These are phyloP conservation scores for Patella depressa DNA, from an alignment of 2,888 invertebrate genomes.

Conservation along the genomic window DNA sequence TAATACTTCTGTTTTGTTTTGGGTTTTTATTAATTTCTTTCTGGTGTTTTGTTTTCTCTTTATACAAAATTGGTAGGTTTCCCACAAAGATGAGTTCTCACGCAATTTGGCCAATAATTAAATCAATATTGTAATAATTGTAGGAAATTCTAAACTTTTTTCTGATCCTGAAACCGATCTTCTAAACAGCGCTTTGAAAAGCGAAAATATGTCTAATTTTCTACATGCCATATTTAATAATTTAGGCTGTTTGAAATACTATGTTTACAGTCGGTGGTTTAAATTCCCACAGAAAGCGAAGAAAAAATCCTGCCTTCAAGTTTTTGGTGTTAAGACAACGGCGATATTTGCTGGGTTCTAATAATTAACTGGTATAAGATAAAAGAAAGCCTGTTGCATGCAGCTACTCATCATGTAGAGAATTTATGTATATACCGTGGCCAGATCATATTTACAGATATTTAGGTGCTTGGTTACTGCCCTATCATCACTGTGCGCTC, in stretches of 20 bases:
- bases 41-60: too few relatives aligned
- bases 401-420: too few relatives aligned
- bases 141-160: background rate
- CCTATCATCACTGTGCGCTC: too few relatives aligned
- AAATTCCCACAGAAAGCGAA: background rate
- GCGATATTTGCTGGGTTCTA: too few relatives aligned
- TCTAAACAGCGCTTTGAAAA: background rate
- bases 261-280: background rate
- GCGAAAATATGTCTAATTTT: constrained; percentile 6
- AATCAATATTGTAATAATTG: constrained; percentile 5
- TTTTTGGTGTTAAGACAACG: too few relatives aligned
- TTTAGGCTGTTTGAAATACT: background rate
- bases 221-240: constrained; percentile 1
- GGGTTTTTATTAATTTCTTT: too few relatives aligned
- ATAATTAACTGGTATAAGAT: too few relatives aligned
- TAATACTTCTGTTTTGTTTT: too few relatives aligned
- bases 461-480: constrained; percentile 2
- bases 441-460: constrained; percentile 8
- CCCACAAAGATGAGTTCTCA: background rate
- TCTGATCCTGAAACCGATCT: background rate
- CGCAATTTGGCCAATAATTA: background rate
- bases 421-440: background rate
- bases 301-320: too few relatives aligned
- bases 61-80: too few relatives aligned
- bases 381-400: too few relatives aligned